Evolutionary conservation across 2,797 vertebrate species (phyloP).

Genomic region (Melanogrammus aeglefinus): DNA sequence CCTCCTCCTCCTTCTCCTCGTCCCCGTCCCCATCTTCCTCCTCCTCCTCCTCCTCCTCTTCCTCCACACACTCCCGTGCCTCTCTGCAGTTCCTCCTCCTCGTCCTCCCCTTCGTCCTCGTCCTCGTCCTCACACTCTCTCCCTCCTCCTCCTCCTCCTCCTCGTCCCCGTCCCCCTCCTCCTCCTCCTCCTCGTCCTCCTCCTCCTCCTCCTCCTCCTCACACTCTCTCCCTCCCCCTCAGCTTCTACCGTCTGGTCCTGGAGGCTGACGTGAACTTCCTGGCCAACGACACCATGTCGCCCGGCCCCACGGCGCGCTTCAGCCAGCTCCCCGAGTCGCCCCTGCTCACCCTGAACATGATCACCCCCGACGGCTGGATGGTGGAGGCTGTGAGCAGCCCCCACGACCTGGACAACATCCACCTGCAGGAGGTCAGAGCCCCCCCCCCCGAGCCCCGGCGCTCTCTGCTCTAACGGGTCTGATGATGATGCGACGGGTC

Average conservation of each 20-base stretch:
- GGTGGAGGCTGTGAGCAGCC: conserved; percentile 87
- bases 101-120: background rate
- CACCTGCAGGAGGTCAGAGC: conserved; percentile 85
- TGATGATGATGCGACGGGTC: too few relatives aligned
- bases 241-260: conserved; percentile 96
- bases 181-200: background rate
- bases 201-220: background rate
- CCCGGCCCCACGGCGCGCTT: conserved; percentile 85
- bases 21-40: too few relatives aligned
- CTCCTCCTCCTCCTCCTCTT: too few relatives aligned
- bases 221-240: conserved; percentile 6
- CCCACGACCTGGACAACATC: conserved; percentile 95
- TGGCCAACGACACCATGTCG: conserved; percentile 76
- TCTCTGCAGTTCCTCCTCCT: background rate
- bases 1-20: conserved; percentile 10
- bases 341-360: conserved; percentile 92
- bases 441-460: background rate
- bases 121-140: too few relatives aligned
- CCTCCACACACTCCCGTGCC: background rate
- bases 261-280: conserved; percentile 82
- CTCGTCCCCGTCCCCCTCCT: background rate
- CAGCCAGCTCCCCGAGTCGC: conserved; percentile 86
- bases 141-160: too few relatives aligned
- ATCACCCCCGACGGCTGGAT: conserved; percentile 96
- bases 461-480: too few relatives aligned